Base-by-base conservation (phyloP, 2,113 vertebrate species). In the Gasterosteus aculeatus region DNA sequence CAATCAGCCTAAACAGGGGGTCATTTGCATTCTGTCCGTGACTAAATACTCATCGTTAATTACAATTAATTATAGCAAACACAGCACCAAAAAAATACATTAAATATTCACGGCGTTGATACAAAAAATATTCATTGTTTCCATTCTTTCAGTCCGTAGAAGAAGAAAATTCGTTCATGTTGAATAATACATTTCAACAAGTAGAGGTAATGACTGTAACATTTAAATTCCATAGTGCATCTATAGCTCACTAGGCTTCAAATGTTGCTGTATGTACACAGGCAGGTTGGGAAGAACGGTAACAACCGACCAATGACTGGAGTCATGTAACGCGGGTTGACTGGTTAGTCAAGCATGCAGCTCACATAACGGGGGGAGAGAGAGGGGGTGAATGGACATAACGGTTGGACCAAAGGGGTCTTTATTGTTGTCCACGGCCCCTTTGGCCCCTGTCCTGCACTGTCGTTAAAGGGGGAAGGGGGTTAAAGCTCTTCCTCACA, bases 401-500 rank as follows among this genome's bases (percentile, higher is more conserved):
- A 90, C 87, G 63, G 84, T 82, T 76, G 54, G 68, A 73, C 76
- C 38, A 59, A 59, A 69, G 79, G 47, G 69, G 33, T 29, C 49
- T 81, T 83, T 75, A 91, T 93, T 93, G 91, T 92, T 86, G 83
- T 78, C 70, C 1, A 2, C 66, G 62, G 79, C 77, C 83, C 83
- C 85, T 6, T 31, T 77, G 67, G 79, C 77, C 83, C 42, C 57
- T 62, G 74, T 35, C 41, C 81, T 22, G n/a, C 86, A 19, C 82
- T 83, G 80, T 80, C 76, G 35, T 88, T 89, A 84, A 83, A 60
- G 16, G 62, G 83, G 76, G 66, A 63, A 10, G 79, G 80, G 11
- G 82, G 75, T 67, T 85, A 77, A 81, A 81, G 65, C 85, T 90
- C 88, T 84, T 92, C 89, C 91, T 91, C 69, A 63, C 81, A 89